Conservation (phyloP, 2,113 vertebrate species). For the Xiphophorus maculatus region DNA sequence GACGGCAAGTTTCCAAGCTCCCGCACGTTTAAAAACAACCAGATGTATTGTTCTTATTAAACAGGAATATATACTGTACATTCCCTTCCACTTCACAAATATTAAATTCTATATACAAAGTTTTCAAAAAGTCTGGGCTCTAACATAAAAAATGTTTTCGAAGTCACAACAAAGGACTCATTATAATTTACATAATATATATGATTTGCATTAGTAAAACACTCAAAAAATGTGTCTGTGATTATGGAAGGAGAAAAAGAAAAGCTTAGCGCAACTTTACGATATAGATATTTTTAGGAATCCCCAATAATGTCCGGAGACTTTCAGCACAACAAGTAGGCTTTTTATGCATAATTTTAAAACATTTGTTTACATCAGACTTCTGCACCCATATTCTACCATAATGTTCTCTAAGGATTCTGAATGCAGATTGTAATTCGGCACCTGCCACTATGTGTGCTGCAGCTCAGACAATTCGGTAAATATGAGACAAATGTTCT, state of each 20-base stretch:
- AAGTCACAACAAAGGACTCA: too few relatives aligned
- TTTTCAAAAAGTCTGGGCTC: not conserved
- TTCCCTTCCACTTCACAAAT: not conserved
- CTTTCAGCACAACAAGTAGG: not conserved
- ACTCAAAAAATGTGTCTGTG: too few relatives aligned
- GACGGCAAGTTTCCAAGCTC: constrained; percentile 17
- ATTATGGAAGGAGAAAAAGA: too few relatives aligned
- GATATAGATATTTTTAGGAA: not conserved
- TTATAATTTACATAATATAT: too few relatives aligned
- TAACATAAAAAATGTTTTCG: not conserved
- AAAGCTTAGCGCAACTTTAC: too few relatives aligned
- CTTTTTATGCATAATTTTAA: not conserved
- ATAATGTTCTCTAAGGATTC: not conserved
- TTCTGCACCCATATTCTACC: not conserved
- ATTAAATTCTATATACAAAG: not conserved
- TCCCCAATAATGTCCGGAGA: not conserved
- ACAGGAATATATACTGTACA: not conserved
- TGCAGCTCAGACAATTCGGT: constrained; percentile 2
- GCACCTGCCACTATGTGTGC: constrained; percentile 15
- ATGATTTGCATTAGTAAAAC: too few relatives aligned
- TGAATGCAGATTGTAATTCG: constrained; percentile 21
- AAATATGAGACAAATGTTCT: not conserved
- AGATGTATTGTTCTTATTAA: not conserved
- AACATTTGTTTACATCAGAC: not conserved
- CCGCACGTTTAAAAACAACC: not conserved